Evolutionary conservation across 92 coral and sea anemone species (phyloP), one percentile per base, ranked within the genome.

Genomic region (Porites cylindrica): DNA sequence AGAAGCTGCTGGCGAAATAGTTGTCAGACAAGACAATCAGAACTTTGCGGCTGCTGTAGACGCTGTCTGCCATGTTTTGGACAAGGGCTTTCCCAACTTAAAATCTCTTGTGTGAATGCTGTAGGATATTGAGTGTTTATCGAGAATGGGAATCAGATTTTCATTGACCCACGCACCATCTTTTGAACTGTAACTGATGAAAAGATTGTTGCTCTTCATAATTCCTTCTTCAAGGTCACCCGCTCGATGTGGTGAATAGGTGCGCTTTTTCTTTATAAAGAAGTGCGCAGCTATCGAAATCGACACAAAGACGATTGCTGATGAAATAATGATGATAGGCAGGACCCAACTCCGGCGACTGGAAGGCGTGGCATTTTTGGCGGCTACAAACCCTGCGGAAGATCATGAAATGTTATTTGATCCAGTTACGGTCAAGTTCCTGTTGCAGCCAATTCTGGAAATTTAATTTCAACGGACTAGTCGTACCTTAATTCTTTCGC

Each of bases 31-130:
- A 63, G n/a, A 93, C 94, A 19, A 92, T 90, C 20, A 93, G 64
- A 53, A 93, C 81, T 26, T 85, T 82, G 17, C 94, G 85, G 75
- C 96, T 93, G 64, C 66, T 70, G 80, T 93, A 88, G 51, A 93
- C 91, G 75, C 94, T 93, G 68, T 93, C 96, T 13, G 92, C 96
- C 96, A 91, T 91, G 86, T 91, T 93, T 24, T 91, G 94, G 38
- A 85, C 82, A 75, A 91, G 60, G 92, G 73, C 79, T 78, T 88
- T 24, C 94, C 94, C 17, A 87, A 91, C 70, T 93, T 91, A 69
- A 88, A 91, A 72, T 93, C 89, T 83, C 96, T 78, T 85, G 77
- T 84, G 78, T 93, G 94, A 7, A 93, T 93, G 88, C 94, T 86
- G 81, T 93, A 93, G 20, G 21, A 56, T 32, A 89, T 60, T 23